Percentiles rank a stretch among this genome's conserved stretches.
These are phyloP conservation scores for Xestia xanthographa DNA, from an alignment of 2,888 invertebrate genomes.

Conservation along the genomic window DNA sequence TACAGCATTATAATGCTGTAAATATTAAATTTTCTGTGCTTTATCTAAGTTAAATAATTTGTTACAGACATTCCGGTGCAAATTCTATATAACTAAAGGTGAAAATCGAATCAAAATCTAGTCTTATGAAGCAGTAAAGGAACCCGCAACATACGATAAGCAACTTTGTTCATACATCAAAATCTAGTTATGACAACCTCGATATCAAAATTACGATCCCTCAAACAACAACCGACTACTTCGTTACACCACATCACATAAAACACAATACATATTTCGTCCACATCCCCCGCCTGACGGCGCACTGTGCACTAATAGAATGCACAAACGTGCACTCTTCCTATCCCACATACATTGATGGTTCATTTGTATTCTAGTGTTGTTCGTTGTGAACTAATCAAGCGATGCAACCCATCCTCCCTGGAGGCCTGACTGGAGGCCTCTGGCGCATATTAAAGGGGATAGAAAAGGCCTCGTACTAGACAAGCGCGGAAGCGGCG, in stretches of 20 bases:
- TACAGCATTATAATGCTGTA: too few species aligned
- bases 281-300: constrained; percentile 35
- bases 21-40: neutral
- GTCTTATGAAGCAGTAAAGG: neutral
- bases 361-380: constrained; percentile 59
- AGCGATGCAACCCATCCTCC: constrained; percentile 64
- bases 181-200: neutral
- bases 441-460: constrained; percentile 64
- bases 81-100: neutral
- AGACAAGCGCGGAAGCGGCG: constrained; percentile 46
- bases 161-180: neutral
- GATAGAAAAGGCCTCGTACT: constrained; percentile 19
- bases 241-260: constrained; percentile 20
- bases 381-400: constrained; percentile 64
- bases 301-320: constrained; percentile 49
- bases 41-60: neutral
- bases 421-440: constrained; percentile 57
- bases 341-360: constrained; percentile 59
- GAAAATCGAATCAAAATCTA: neutral
- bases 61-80: neutral
- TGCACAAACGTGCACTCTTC: constrained; percentile 54
- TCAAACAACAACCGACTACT: neutral
- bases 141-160: neutral
- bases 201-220: neutral
- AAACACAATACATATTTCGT: constrained; percentile 45